Conservation (phyloP, 2,888 invertebrate genomes). For the Megamerina dolium region DNA sequence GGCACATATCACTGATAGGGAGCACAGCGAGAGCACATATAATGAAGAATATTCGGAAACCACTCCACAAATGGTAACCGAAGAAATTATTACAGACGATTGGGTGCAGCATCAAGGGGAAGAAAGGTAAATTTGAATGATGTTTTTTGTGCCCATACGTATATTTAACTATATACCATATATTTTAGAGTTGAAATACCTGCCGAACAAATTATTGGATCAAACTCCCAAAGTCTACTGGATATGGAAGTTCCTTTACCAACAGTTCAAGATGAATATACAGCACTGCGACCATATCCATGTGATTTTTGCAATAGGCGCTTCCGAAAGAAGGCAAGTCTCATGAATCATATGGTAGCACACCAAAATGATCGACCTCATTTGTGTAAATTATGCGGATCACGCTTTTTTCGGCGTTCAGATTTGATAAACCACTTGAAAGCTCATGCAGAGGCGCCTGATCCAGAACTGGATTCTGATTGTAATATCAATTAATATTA, state of each 20-base stretch:
- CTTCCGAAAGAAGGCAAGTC: constrained; percentile 75
- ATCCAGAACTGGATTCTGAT: constrained; percentile 46
- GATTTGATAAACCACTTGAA: constrained; percentile 80
- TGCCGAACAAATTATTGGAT: constrained; percentile 55
- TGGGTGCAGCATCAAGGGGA: constrained; percentile 71
- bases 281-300: constrained; percentile 65
- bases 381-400: constrained; percentile 76
- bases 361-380: constrained; percentile 80
- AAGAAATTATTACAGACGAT: constrained; percentile 76
- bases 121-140: constrained; percentile 57
- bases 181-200: constrained; percentile 60
- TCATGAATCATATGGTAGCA: constrained; percentile 82
- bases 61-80: constrained; percentile 65
- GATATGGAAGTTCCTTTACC: constrained; percentile 72
- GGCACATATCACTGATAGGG: constrained; percentile 7
- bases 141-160: neutral
- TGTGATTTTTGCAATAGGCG: constrained; percentile 81
- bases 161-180: neutral
- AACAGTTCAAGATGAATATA: constrained; percentile 72
- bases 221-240: constrained; percentile 43
- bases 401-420: constrained; percentile 70
- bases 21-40: constrained; percentile 23
- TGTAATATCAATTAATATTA: constrained; percentile 17
- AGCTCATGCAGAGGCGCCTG: constrained; percentile 71
- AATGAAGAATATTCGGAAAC: constrained; percentile 43